These are phyloP conservation scores for Xenentodon cancila DNA, from an alignment of 2,797 vertebrate species.

Conservation along the genomic window DNA sequence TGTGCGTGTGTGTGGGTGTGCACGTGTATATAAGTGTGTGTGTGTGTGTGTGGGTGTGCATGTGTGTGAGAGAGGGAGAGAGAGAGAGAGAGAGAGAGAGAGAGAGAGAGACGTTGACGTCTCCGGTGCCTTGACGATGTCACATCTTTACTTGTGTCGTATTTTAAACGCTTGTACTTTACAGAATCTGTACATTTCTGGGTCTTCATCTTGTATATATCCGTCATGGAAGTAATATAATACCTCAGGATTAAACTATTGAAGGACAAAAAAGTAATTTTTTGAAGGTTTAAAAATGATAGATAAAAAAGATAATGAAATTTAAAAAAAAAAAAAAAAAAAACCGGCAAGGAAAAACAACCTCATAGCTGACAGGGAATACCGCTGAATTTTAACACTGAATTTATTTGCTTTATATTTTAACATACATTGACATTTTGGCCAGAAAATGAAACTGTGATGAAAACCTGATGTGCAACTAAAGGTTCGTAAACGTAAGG, in stretches of 20 bases:
- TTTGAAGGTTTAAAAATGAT: not conserved
- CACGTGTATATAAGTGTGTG: conserved; percentile 63
- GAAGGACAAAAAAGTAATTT: not conserved
- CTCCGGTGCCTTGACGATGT: conserved; percentile 60
- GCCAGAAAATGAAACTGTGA: conserved; percentile 37
- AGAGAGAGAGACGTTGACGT: conserved; percentile 61
- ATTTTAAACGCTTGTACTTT: conserved; percentile 41
- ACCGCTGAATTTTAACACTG: conserved; percentile 30
- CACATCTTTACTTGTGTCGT: conserved; percentile 43
- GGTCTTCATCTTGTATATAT: conserved; percentile 24
- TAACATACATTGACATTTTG: conserved; percentile 3
- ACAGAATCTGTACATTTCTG: conserved; percentile 28
- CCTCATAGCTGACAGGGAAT: conserved; percentile 35
- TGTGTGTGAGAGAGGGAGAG: too few species aligned
- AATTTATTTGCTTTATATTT: conserved; percentile 4
- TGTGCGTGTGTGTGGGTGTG: conserved; percentile 13
- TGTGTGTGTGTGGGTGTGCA: too few species aligned
- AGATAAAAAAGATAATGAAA: too few species aligned
- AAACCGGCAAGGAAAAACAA: not conserved
- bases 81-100: too few species aligned
- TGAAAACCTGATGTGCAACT: conserved; percentile 53
- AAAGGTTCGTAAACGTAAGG: too few species aligned
- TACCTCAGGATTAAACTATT: conserved; percentile 10
- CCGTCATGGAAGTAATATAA: not conserved
- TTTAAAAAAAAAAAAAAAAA: too few species aligned